A percentile compares a stretch with the other conserved stretches of the same genome.
Conservation (phyloP, 2,113 vertebrate species). For the Hipposideros armiger region DNA sequence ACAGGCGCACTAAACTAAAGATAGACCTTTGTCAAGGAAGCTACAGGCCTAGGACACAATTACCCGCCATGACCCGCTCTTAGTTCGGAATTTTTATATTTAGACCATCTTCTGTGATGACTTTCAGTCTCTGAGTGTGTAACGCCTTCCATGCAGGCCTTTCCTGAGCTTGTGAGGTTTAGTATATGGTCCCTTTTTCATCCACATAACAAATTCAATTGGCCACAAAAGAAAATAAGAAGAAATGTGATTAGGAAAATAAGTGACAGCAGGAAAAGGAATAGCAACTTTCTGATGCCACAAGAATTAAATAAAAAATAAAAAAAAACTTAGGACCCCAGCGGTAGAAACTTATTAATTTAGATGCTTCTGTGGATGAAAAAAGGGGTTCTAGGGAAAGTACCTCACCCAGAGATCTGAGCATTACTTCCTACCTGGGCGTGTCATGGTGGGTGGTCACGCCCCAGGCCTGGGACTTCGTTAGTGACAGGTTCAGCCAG, state of each 20-base stretch:
- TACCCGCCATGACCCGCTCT: background rate
- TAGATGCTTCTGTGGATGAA: background rate
- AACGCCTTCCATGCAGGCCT: fast-evolving
- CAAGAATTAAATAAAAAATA: too few species aligned
- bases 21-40: background rate
- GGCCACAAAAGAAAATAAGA: too few species aligned
- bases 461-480: background rate
- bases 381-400: background rate
- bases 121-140: background rate
- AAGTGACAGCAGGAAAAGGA: too few species aligned
- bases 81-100: background rate
- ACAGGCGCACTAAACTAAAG: background rate
- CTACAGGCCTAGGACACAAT: background rate
- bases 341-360: too few species aligned
- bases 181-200: background rate
- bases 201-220: background rate
- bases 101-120: background rate
- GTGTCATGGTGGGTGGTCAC: background rate
- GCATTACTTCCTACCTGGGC: background rate
- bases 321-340: too few species aligned
- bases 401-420: background rate
- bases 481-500: background rate
- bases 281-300: too few species aligned
- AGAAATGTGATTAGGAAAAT: too few species aligned
- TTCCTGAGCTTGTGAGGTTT: background rate